These are phyloP conservation scores for Marronus borbonicus DNA, from an alignment of 2,888 invertebrate species.

Conservation along the genomic window DNA sequence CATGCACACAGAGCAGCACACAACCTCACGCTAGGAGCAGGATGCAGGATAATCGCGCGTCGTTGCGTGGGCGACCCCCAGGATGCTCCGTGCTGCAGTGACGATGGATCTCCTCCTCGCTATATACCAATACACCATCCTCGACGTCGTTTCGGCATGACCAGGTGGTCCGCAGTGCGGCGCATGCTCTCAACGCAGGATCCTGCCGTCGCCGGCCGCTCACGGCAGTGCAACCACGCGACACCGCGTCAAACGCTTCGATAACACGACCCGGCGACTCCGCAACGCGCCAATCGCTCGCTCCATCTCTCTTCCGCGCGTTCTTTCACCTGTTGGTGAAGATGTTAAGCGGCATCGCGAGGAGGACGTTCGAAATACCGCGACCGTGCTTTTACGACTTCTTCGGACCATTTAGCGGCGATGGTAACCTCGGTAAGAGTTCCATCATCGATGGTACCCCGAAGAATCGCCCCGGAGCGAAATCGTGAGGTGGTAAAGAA, in stretches of 20 bases:
- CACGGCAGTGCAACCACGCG: constrained; percentile 60
- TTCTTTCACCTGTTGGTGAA: constrained; percentile 57
- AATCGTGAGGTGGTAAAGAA: too few relatives aligned
- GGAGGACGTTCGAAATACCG: constrained; percentile 33
- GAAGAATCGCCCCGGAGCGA: not conserved
- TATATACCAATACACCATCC: constrained; percentile 24
- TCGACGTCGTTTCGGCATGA: constrained; percentile 49
- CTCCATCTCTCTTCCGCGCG: constrained; percentile 47
- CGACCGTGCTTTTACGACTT: not conserved
- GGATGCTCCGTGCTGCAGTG: constrained; percentile 62
- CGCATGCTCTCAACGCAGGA: constrained; percentile 62
- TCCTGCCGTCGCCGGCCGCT: constrained; percentile 58
- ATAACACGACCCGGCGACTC: constrained; percentile 43
- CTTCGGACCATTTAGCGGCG: not conserved
- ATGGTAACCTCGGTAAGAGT: too few relatives aligned
- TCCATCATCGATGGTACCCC: not conserved
- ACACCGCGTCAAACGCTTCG: constrained; percentile 58
- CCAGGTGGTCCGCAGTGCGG: constrained; percentile 68
- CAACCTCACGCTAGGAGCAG: constrained; percentile 5
- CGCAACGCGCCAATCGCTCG: constrained; percentile 50
- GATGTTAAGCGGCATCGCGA: constrained; percentile 43
- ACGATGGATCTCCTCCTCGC: constrained; percentile 60
- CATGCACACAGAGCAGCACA: too few relatives aligned
- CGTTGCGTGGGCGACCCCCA: constrained; percentile 52
- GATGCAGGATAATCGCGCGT: constrained; percentile 55